Evolutionary conservation across 1,140 invertebrate species (phyloP).

Genomic region (Spodoptera litura): DNA sequence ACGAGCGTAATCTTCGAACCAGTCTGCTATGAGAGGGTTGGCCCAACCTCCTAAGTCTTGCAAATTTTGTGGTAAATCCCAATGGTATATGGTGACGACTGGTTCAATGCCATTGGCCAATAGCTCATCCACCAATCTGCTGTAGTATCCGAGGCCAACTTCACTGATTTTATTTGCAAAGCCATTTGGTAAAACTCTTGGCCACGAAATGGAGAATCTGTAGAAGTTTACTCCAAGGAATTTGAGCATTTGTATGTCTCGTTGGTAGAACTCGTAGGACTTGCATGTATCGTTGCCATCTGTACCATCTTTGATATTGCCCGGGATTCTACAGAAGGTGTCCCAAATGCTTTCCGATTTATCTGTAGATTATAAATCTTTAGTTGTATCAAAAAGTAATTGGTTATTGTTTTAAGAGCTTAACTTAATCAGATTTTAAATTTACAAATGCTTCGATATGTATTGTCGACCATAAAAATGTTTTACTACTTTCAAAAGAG

Average conservation of each 20-base stretch:
- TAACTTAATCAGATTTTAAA: not conserved
- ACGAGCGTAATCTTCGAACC: constrained; percentile 45
- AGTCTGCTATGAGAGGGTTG: constrained; percentile 39
- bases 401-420: not conserved
- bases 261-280: constrained; percentile 47
- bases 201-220: constrained; percentile 89
- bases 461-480: too few relatives aligned
- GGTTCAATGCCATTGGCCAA: constrained; percentile 43
- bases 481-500: too few relatives aligned
- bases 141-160: constrained; percentile 44
- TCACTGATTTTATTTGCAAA: constrained; percentile 54
- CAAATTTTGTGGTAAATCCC: constrained; percentile 49
- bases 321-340: constrained; percentile 11
- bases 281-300: constrained; percentile 40
- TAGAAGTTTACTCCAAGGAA: constrained; percentile 85
- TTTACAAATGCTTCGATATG: not conserved
- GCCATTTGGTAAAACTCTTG: constrained; percentile 87
- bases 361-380: constrained; percentile 56
- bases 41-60: constrained; percentile 50
- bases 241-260: constrained; percentile 49
- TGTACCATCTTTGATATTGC: constrained; percentile 32
- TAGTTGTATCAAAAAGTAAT: not conserved
- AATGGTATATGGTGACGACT: constrained; percentile 43
- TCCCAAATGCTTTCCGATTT: constrained; percentile 74
- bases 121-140: constrained; percentile 45